A percentile compares a stretch with the other conserved stretches of the same genome.
These are phyloP conservation scores for Phoronis australis DNA, from an alignment of 2,888 invertebrate genomes.

Conservation along the genomic window DNA sequence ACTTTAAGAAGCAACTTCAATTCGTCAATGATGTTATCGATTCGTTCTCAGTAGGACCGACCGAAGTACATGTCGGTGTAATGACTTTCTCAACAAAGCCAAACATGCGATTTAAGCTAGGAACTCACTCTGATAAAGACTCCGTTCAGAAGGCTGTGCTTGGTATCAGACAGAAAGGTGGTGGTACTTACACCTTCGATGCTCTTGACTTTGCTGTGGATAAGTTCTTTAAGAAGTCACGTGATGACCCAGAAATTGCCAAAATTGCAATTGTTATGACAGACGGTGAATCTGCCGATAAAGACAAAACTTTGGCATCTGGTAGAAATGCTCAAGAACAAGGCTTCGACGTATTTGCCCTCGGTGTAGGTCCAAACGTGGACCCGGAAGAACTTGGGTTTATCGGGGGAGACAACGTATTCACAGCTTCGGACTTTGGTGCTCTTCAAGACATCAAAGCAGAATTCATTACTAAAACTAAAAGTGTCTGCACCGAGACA, in stretches of 20 bases:
- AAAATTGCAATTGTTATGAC: no score
- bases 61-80: not conserved
- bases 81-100: not conserved
- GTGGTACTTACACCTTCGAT: not conserved
- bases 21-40: not conserved
- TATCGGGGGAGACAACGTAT: no score
- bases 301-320: not conserved
- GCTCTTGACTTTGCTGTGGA: not conserved
- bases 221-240: not conserved
- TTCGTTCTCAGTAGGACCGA: not conserved
- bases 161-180: not conserved
- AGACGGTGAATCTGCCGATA: not conserved
- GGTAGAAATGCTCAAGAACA: no score
- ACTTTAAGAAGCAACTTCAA: not conserved
- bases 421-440: no score
- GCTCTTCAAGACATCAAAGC: no score
- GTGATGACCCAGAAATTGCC: no score
- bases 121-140: not conserved
- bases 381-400: no score
- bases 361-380: no score
- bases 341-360: no score
- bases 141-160: not conserved
- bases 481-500: no score
- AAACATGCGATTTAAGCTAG: not conserved
- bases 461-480: no score